Conservation (phyloP, 2,113 vertebrate genomes). For the Danionella cerebrum region DNA sequence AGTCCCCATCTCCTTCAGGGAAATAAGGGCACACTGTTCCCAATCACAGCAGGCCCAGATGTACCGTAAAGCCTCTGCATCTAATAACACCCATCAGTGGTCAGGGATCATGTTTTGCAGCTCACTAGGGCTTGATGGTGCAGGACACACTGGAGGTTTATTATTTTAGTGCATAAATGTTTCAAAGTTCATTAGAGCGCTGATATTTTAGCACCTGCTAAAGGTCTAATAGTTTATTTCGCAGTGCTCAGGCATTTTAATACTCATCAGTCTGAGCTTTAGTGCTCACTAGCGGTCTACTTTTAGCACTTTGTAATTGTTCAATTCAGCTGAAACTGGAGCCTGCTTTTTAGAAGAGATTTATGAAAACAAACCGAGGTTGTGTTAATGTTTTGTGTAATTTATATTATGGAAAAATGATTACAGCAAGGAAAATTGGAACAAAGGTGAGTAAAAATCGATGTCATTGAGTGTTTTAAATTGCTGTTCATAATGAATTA, state of each 20-base stretch:
- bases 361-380: not conserved
- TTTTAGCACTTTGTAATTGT: not conserved
- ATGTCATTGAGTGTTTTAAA: constrained; percentile 10
- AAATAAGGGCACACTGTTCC: constrained; percentile 6
- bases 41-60: constrained; percentile 8
- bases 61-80: not conserved
- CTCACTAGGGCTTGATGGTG: not conserved
- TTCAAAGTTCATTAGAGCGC: constrained; percentile 12
- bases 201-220: constrained; percentile 15
- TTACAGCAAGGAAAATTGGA: not conserved
- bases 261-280: constrained; percentile 2
- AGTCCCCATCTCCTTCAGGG: constrained; percentile 7
- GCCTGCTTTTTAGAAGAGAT: not conserved
- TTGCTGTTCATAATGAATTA: constrained; percentile 20
- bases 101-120: not conserved
- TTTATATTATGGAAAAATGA: not conserved
- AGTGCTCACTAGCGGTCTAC: not conserved
- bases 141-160: constrained; percentile 4
- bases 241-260: constrained; percentile 9
- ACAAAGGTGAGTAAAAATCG: not conserved
- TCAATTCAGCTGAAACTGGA: not conserved
- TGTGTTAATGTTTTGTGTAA: not conserved
- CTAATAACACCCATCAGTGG: not conserved
- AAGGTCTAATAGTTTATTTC: constrained; percentile 19
- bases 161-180: constrained; percentile 7